Base-by-base conservation (phyloP, 2,888 invertebrate species). In the Trachelus stipa region DNA sequence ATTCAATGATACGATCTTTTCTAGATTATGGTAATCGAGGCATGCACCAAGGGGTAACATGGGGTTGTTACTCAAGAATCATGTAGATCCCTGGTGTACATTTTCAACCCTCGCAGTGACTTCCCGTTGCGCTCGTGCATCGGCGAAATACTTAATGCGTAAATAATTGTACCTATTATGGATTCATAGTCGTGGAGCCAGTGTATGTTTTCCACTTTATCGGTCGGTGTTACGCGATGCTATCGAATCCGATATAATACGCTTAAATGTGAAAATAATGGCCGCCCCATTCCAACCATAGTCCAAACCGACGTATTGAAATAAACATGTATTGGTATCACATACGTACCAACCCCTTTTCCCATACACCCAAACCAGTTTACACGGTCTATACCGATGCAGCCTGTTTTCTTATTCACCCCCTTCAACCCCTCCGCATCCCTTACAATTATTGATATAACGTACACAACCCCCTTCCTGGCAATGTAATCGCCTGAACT, bases 221-320 rank as follows among this genome's bases (percentile, higher is more conserved):
- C 69, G 56, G 34, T 71, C 71, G 71, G 6, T 1, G 31, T 31
- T 73, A 69, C 40, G 69, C 80, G 87, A 87, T 86, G 81, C 80
- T 84, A 88, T 88, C 87, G 82, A 82, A 84, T 85, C 79, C 82
- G 74, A 79, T 81, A 81, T 88, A 88, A 88, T 86, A 87, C 85
- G 84, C 83, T 89, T 86, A 87, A 89, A 88, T 89, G 88, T 82
- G 86, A 88, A 88, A 88, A 89, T 89, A 89, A 89, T 89, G 85
- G 80, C 78, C 76, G 78, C 76, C 31, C 71, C 31, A 3, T 34
- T 34, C 71, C 31, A 71, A 77, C 75, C 77, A 77, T 80, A 81
- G 84, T 83, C 82, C 83, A 81, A 79, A 73, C 69, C 73, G 79
- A 77, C 81, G 79, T 78, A 79, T 77, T 79, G 73, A 35, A 80